phyloP scores from a whole-genome alignment of 1,140 invertebrate species.

The Orchestia grillus region DNA sequence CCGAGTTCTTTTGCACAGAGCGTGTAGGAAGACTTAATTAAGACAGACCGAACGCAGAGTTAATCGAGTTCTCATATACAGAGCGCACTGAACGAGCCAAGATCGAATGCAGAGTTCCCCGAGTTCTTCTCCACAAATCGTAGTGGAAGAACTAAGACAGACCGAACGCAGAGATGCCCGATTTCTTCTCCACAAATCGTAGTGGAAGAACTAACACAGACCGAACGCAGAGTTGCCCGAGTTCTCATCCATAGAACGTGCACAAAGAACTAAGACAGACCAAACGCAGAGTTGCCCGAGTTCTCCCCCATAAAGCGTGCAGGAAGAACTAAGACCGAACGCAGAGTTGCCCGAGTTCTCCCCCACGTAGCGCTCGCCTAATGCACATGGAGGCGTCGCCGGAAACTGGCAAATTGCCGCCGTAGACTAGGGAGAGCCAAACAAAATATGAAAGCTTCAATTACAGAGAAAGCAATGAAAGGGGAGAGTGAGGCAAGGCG shows the following conservation, averaged over 20 bases:
- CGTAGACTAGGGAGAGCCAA: constrained; percentile 51
- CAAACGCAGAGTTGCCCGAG: neutral
- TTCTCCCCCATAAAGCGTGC: neutral
- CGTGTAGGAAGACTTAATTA: neutral
- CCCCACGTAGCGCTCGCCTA: constrained; percentile 26
- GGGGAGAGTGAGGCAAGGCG: constrained; percentile 42
- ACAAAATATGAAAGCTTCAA: constrained; percentile 54
- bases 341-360: neutral
- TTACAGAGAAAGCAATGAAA: constrained; percentile 54
- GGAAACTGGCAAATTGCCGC: constrained; percentile 56
- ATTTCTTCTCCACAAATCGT: too few species aligned
- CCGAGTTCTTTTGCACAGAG: too few species aligned
- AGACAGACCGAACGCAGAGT: neutral
- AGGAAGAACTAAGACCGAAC: neutral
- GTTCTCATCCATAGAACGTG: too few species aligned
- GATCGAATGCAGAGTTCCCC: too few species aligned
- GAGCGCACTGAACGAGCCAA: too few species aligned
- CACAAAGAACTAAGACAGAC: neutral
- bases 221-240: too few species aligned
- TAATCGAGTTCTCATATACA: neutral
- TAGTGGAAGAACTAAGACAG: too few species aligned
- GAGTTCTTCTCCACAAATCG: too few species aligned
- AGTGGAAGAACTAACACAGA: too few species aligned
- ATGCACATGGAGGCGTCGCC: constrained; percentile 47
- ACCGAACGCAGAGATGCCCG: too few species aligned